phyloP scores from a whole-genome alignment of 2,797 vertebrate genomes.

The Trematomus bernacchii region DNA sequence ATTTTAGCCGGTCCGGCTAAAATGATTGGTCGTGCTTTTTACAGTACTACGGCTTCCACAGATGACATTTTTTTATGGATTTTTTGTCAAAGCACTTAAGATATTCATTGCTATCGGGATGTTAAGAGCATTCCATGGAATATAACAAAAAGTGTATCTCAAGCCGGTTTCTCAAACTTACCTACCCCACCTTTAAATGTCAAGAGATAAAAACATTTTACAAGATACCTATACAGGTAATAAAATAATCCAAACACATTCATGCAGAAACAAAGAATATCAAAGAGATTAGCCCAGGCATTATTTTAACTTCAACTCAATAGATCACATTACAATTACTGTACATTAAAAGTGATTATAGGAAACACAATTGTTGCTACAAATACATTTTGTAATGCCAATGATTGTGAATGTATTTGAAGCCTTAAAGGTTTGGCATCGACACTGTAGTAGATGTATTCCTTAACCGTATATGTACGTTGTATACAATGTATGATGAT shows the following conservation, averaged over 20 bases:
- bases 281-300: not conserved
- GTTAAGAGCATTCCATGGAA: too few relatives aligned
- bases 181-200: too few relatives aligned
- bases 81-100: too few relatives aligned
- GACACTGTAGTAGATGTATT: too few relatives aligned
- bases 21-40: too few relatives aligned
- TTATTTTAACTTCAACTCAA: not conserved
- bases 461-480: too few relatives aligned
- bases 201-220: not conserved
- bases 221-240: not conserved
- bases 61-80: too few relatives aligned
- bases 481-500: not conserved
- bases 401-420: not conserved
- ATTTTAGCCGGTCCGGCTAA: too few relatives aligned
- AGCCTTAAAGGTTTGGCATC: not conserved
- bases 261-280: conserved; percentile 6
- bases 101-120: too few relatives aligned
- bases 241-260: not conserved
- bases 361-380: not conserved
- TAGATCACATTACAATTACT: not conserved
- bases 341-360: not conserved
- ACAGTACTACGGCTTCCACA: too few relatives aligned
- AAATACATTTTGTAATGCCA: not conserved
- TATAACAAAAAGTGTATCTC: too few relatives aligned
- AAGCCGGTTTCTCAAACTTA: too few relatives aligned